A percentile compares a stretch with the other conserved stretches of the same genome.
Conservation (phyloP, 1,140 invertebrate genomes). For the Drosophila littoralis region DNA sequence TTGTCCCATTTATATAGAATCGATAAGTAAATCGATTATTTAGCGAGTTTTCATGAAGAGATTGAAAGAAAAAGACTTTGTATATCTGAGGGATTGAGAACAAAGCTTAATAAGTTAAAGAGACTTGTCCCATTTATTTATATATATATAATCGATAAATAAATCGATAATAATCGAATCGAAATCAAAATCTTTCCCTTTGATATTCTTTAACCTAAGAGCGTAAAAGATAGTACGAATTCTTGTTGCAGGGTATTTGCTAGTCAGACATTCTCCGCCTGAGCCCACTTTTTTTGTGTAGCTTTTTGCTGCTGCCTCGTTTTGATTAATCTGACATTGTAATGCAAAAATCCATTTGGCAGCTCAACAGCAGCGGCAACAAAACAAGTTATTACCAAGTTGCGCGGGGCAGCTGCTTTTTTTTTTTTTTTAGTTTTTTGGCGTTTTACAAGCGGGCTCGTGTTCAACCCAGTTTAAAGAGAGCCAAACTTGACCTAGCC, state of each 20-base stretch:
- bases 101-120: no score
- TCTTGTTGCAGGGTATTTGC: neutral
- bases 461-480: slow-evolving; percentile 75
- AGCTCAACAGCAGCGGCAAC: slow-evolving; percentile 40
- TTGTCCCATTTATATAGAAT: neutral
- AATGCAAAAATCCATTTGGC: slow-evolving; percentile 82
- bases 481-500: slow-evolving; percentile 80
- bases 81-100: no score
- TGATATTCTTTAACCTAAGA: neutral
- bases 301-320: slow-evolving; percentile 63
- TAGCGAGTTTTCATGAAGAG: no score
- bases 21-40: no score
- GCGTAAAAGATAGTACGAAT: no score
- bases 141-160: neutral
- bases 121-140: no score
- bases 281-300: slow-evolving; percentile 15
- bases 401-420: neutral
- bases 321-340: slow-evolving; percentile 83
- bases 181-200: no score
- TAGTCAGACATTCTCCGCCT: neutral
- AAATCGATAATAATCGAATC: no score
- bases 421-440: slow-evolving; percentile 3
- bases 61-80: no score
- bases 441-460: slow-evolving; percentile 49
- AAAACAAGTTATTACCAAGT: slow-evolving; percentile 51